Percentiles rank a stretch among this genome's conserved stretches.
phyloP scores from a whole-genome alignment of 2,113 vertebrate species.

The Lagopus leucura region DNA sequence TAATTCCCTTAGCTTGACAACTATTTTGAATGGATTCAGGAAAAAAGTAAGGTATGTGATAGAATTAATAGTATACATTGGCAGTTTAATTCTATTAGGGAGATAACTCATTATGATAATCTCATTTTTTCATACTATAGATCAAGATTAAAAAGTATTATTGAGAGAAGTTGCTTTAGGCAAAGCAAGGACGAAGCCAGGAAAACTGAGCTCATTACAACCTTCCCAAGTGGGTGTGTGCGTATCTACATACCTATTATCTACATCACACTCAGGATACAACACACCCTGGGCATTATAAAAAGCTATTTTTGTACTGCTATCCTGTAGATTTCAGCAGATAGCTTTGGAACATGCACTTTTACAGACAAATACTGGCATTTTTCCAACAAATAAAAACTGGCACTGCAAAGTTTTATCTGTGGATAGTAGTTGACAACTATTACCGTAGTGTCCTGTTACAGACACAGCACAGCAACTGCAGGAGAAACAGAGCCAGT shows the following conservation, averaged over 20 bases:
- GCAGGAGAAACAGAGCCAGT: background rate
- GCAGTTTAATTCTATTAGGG: background rate
- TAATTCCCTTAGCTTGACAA: background rate
- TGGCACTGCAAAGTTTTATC: background rate
- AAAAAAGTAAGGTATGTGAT: background rate
- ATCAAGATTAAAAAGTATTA: background rate
- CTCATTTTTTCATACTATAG: background rate
- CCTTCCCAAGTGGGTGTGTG: background rate
- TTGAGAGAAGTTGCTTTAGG: background rate
- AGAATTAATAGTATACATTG: background rate
- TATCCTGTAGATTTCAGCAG: background rate
- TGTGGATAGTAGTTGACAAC: background rate
- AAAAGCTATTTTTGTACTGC: background rate
- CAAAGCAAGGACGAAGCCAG: background rate
- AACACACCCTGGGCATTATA: background rate
- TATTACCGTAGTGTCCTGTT: background rate
- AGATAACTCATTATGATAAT: background rate
- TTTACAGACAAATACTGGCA: background rate
- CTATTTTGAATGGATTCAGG: background rate
- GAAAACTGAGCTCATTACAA: background rate
- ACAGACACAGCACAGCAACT: background rate
- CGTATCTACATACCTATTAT: too few relatives aligned
- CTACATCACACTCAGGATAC: background rate
- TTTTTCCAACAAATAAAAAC: background rate
- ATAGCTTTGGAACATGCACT: background rate